Conservation (phyloP, 2,113 vertebrate genomes). For the Neotoma lepida region DNA sequence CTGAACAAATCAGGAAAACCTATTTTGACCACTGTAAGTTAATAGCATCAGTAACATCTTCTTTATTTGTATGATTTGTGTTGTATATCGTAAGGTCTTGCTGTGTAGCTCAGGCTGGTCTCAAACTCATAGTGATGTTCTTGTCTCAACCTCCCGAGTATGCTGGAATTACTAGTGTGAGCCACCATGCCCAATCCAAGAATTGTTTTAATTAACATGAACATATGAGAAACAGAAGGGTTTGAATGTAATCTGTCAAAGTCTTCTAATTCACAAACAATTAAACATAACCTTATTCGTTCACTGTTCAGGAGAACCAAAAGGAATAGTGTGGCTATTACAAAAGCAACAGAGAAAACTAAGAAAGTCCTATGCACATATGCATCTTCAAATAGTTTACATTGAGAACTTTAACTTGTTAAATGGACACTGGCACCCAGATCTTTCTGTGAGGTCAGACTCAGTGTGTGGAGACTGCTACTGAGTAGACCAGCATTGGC, state of each 20-base stretch:
- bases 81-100: neutral
- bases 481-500: neutral
- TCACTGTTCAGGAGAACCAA: constrained; percentile 14
- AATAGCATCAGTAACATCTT: constrained; percentile 1
- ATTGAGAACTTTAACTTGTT: neutral
- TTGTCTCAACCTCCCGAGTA: neutral
- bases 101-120: neutral
- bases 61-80: neutral
- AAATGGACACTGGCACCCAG: neutral
- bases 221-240: neutral
- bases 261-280: constrained; percentile 35
- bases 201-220: neutral
- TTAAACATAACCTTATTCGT: neutral
- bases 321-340: neutral
- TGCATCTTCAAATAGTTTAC: neutral
- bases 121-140: neutral
- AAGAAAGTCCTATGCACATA: neutral
- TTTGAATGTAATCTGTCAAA: constrained; percentile 16
- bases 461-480: neutral
- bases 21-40: constrained; percentile 44
- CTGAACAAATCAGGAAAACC: neutral
- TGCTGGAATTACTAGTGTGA: neutral
- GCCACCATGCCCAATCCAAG: neutral
- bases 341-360: constrained; percentile 8
- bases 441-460: neutral